These are phyloP conservation scores for Megaustenia siamemsis DNA, from an alignment of 2,888 invertebrate genomes.

Conservation along the genomic window DNA sequence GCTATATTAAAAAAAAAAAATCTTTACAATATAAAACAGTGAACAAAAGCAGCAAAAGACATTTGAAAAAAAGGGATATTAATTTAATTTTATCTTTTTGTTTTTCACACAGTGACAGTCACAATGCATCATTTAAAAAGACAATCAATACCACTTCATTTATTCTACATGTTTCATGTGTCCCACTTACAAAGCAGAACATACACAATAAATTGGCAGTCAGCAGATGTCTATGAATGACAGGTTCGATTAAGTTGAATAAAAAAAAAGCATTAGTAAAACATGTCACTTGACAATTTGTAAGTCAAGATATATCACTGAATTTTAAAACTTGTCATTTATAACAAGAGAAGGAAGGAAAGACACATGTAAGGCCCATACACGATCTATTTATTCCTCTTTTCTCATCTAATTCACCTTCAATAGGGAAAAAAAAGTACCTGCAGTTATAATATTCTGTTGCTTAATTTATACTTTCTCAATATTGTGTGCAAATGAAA, in stretches of 20 bases:
- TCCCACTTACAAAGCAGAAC: neutral
- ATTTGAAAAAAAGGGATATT: slow-evolving; percentile 15
- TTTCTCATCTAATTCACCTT: neutral
- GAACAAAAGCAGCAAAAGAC: neutral
- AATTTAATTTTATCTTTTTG: slow-evolving; percentile 19
- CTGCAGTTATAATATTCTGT: neutral
- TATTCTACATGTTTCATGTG: neutral
- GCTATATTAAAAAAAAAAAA: neutral
- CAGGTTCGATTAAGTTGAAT: no score
- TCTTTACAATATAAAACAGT: neutral
- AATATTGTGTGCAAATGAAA: slow-evolving; percentile 15
- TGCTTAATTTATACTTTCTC: neutral
- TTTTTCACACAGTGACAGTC: slow-evolving; percentile 15
- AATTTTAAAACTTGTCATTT: neutral
- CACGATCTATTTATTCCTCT: neutral
- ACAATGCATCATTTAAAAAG: neutral
- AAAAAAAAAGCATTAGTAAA: neutral
- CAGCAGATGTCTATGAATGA: slow-evolving; percentile 3
- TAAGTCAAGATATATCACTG: neutral
- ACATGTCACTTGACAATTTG: neutral
- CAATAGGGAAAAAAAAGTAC: neutral
- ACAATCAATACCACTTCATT: neutral
- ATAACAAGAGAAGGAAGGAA: neutral
- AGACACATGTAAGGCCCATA: neutral
- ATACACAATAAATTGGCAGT: neutral